Conservation (phyloP, 2,113 vertebrate genomes). For the Pygathrix nemaeus region DNA sequence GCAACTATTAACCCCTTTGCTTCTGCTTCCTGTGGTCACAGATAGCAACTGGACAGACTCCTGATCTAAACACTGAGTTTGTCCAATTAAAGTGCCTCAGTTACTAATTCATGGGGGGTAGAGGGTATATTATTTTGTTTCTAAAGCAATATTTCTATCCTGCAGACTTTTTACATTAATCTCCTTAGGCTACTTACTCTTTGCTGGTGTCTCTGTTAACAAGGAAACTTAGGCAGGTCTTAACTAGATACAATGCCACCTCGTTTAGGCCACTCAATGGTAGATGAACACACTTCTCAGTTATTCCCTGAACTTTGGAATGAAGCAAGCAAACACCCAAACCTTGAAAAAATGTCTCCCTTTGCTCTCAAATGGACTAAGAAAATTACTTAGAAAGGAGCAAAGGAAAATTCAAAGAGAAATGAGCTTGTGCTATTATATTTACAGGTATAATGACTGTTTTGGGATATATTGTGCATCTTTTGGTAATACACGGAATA, state of each 20-base stretch:
- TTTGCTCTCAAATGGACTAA: slow-evolving; percentile 70
- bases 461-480: slow-evolving; percentile 63
- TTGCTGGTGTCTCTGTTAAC: neutral
- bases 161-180: neutral
- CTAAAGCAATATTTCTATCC: neutral
- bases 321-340: neutral
- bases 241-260: neutral
- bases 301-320: slow-evolving; percentile 5
- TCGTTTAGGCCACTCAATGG: neutral
- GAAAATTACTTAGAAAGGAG: slow-evolving; percentile 80
- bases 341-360: slow-evolving; percentile 60
- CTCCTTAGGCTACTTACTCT: neutral
- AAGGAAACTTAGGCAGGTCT: slow-evolving; percentile 5
- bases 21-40: neutral
- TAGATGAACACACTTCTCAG: neutral
- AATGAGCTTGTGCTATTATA: slow-evolving; percentile 64
- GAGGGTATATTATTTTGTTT: neutral
- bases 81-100: neutral
- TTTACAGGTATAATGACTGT: slow-evolving; percentile 79
- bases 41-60: neutral
- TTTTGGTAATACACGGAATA: slow-evolving; percentile 73
- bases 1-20: slow-evolving; percentile 62
- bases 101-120: neutral
- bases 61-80: neutral
- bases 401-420: slow-evolving; percentile 68